Conservation (phyloP, 1,140 invertebrate genomes). For the Drosophila repleta region DNA sequence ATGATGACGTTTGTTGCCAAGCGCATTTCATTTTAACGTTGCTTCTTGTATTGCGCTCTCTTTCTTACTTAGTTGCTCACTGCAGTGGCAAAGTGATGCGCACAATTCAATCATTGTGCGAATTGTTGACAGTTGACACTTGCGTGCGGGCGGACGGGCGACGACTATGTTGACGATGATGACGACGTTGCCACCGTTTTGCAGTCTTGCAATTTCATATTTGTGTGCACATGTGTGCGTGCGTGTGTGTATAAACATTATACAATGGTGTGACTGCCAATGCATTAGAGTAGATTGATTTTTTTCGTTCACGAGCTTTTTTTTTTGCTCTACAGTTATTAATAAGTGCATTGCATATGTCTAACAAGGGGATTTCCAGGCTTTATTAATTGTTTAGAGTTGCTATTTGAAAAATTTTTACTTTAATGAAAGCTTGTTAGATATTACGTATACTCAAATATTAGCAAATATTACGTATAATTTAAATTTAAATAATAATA, state of each 20-base stretch:
- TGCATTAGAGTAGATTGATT: conserved; percentile 3
- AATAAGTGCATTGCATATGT: neutral
- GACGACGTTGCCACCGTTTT: conserved; percentile 15
- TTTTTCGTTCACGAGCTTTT: neutral
- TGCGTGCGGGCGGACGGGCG: neutral
- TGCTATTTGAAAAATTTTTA: too few species aligned
- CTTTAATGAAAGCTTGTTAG: too few species aligned
- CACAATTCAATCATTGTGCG: conserved; percentile 30
- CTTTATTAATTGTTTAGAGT: too few species aligned
- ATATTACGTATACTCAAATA: too few species aligned
- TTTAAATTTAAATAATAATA: too few species aligned
- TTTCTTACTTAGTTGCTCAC: conserved; percentile 5
- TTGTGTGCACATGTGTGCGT: neutral
- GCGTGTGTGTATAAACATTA: neutral
- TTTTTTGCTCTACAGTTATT: too few species aligned
- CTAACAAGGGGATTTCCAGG: neutral
- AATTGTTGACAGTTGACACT: conserved; percentile 38
- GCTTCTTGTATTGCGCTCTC: conserved; percentile 4
- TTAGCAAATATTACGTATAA: too few species aligned
- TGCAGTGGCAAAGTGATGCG: conserved; percentile 1
- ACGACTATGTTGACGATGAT: too few species aligned
- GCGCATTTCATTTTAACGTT: conserved; percentile 15
- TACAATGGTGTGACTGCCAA: neutral
- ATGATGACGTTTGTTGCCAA: conserved; percentile 25
- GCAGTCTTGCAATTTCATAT: neutral